Conservation (phyloP, 2,888 invertebrate species). For the Chesias legatella region DNA sequence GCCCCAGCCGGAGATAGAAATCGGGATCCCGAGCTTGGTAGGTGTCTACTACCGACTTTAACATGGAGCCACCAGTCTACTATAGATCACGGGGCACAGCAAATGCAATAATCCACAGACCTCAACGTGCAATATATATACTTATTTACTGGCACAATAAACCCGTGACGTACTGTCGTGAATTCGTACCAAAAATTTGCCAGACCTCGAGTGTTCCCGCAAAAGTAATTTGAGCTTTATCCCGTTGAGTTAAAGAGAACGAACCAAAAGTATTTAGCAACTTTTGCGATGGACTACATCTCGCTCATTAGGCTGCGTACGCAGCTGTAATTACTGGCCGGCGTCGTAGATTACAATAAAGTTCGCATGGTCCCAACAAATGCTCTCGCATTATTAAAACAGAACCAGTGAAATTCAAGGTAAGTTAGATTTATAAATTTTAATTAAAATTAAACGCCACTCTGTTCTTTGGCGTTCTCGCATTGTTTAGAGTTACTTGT, state of each 20-base stretch:
- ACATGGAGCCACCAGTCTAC: no score
- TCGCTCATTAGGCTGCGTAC: constrained; percentile 15
- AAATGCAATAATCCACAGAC: no score
- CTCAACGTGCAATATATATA: constrained; percentile 1
- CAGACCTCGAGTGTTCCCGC: constrained; percentile 1
- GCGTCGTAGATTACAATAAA: constrained; percentile 1
- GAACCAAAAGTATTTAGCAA: constrained; percentile 7
- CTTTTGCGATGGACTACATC: constrained; percentile 9
- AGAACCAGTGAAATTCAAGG: constrained; percentile 2
- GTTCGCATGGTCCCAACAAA: neutral
- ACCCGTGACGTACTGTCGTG: constrained; percentile 3
- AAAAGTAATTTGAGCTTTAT: constrained; percentile 11
- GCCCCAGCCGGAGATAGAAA: no score
- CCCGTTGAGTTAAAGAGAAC: constrained; percentile 10
- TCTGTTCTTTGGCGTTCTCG: no score
- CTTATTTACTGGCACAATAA: constrained; percentile 7
- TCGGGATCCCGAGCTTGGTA: no score
- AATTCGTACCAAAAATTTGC: constrained; percentile 2
- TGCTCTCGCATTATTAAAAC: constrained; percentile 10
- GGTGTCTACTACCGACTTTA: no score
- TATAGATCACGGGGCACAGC: no score
- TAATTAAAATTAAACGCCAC: constrained; percentile 7
- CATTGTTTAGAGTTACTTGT: no score
- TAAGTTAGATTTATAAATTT: constrained; percentile 5
- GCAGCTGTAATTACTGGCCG: constrained; percentile 14